Percentiles rank a stretch among this genome's conserved stretches.
Evolutionary conservation across 2,113 vertebrate species (phyloP).

Genomic region (Lipotes vexillifer): DNA sequence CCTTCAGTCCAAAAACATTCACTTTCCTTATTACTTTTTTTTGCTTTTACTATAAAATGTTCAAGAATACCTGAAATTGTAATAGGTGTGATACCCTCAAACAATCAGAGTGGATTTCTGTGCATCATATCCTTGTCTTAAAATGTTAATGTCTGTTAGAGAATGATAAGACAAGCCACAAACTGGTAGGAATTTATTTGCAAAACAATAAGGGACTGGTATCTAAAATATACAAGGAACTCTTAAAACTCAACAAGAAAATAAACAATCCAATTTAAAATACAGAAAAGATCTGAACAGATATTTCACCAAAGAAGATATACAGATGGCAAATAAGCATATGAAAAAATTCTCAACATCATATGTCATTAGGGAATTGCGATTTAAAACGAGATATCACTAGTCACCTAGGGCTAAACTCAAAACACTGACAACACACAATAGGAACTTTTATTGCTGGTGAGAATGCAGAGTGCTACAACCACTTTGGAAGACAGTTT

Average conservation of each 20-base stretch:
- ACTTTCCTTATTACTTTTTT: neutral
- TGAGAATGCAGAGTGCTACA: neutral
- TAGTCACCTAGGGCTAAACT: neutral
- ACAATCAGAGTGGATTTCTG: neutral
- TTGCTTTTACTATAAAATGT: slow-evolving; percentile 11
- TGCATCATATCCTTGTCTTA: neutral
- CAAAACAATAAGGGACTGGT: neutral
- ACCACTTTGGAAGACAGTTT: neutral
- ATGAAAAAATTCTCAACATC: neutral
- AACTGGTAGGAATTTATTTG: neutral
- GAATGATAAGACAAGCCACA: neutral
- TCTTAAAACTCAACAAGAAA: neutral
- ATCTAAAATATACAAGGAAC: neutral
- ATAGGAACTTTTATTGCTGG: neutral
- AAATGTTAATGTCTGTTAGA: neutral
- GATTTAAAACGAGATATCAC: neutral
- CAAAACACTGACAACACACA: neutral
- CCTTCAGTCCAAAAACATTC: neutral
- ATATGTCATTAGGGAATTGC: neutral
- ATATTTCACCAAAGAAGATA: neutral
- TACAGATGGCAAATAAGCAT: neutral
- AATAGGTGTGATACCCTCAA: neutral
- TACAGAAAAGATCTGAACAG: neutral
- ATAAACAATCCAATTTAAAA: neutral
- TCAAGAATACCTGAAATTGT: neutral